Evolutionary conservation across 2,113 vertebrate species (phyloP), one percentile per base, ranked within the genome.

Genomic region (Misgurnus anguillicaudatus): DNA sequence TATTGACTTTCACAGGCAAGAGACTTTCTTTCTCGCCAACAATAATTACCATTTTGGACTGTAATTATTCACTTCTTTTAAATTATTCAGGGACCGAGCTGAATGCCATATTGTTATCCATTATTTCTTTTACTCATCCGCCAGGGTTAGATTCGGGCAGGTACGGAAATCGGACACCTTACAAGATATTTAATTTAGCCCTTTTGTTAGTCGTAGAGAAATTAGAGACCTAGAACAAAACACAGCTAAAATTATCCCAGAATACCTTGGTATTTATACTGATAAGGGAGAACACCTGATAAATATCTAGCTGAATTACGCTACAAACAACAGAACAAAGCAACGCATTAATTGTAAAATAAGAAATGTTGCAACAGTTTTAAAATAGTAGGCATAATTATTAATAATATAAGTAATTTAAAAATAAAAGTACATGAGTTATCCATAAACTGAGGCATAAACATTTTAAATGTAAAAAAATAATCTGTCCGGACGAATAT

Each of bases 21-120:
- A 83, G 51, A 84, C 82, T 81, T 74, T 51, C 83, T 84, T 68
- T 82, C 85, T 87, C 82, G 77, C 78, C 87, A 80, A 75, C 90
- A 84, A 79, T 79, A 92, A 94, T 91, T 89, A 92, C 92, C 91
- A 89, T 87, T 89, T 83, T 90, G 82, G 87, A 86, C 88, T 90
- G 91, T 94, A 94, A 95, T 94, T 94, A 94, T 93, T 90, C 89
- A 84, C 88, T 86, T 87, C 80, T 84, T 92, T 86, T 93, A 88
- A 92, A 94, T 94, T 90, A 95, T 94, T 91, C 72, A 91, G 85
- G 88, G 82, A 60, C 55, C 41, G 58, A 82, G 39, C 11, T 75
- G 79, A 76, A 79, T 81, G 71, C 31, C 81, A 66, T 75, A 71
- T 74, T 87, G 78, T 77, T 78, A 63, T 79, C 60, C 70, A 70